Evolutionary conservation across 2,113 vertebrate genomes (phyloP).

Genomic region (Columbina picui): DNA sequence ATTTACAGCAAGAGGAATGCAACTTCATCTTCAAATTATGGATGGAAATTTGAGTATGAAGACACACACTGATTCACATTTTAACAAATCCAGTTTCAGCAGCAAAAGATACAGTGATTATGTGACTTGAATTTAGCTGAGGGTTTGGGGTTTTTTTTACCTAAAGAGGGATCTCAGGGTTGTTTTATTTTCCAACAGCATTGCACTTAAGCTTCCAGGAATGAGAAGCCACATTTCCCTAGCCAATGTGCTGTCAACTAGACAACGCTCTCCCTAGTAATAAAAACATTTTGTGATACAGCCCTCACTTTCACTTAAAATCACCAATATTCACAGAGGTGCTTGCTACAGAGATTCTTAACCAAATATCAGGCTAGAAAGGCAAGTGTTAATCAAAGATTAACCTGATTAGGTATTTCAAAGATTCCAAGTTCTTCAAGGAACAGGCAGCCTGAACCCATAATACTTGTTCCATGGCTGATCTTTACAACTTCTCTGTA

Average conservation of each 20-base stretch:
- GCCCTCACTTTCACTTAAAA: not conserved
- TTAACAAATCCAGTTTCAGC: not conserved
- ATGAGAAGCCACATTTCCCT: not conserved
- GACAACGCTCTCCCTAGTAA: not conserved
- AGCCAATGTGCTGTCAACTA: not conserved
- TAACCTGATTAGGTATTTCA: not conserved
- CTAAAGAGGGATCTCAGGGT: not conserved
- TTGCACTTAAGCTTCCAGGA: not conserved
- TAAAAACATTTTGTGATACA: not conserved
- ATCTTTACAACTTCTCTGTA: not conserved
- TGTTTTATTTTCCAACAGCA: not conserved
- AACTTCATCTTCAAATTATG: not conserved
- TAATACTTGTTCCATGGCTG: not conserved
- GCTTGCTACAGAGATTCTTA: not conserved
- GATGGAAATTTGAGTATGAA: not conserved
- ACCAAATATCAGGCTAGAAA: not conserved
- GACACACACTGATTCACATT: not conserved
- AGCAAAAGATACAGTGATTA: not conserved
- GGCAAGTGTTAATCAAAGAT: not conserved
- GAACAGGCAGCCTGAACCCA: not conserved
- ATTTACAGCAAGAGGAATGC: not conserved
- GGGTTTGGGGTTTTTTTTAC: not conserved
- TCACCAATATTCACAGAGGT: accelerated
- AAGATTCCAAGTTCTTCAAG: not conserved
- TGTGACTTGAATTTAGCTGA: not conserved